Evolutionary conservation across 1,140 invertebrate species (phyloP), one percentile per base, ranked within the genome.

Genomic region (Arctopsyche grandis): DNA sequence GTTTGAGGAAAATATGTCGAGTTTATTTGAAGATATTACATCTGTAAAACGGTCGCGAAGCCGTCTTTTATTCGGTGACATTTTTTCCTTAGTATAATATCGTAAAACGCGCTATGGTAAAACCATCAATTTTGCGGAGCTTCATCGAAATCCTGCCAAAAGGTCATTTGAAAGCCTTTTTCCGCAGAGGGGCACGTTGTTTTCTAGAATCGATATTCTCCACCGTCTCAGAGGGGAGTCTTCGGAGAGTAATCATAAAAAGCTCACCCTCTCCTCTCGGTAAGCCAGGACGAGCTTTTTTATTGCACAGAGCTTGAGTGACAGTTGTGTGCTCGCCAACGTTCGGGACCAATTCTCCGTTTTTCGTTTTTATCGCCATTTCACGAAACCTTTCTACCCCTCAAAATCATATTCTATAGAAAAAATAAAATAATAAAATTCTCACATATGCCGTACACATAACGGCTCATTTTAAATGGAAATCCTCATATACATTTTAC

Each of bases 221-320:
- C 43, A 56, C 21, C 46, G 44, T 46, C 70, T 3, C 22, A n/a
- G 46, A 7, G 52, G 12, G 52, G 24, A 9, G 14, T 19, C 71
- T 56, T 29, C 71, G 19, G 0, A 48, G 21, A 44, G 44, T 52
- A 76, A 76, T 76, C 74, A 66, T 63, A 66, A 76, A 66, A 76
- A 63, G 74, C 74, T 46, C 43, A 22, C 52, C 52, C 56, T 29
- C n/a, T 16, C 74, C 43, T 63, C 26, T 24, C 22, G 46, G 29
- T 24, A 63, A 66, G 44, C 44, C 46, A 44, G 24, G 56, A 75
- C 56, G 73, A 75, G 74, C 22, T 74, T 76, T 66, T 76, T 76
- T 76, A 76, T 76, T 76, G 74, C 74, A 26, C 46, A 16, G 74
- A 29, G n/a, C 46, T 63, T 76, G 74, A 76, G 74, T 76, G 74